Evolutionary conservation across 2,113 vertebrate species (phyloP).

Genomic region (Brienomyrus brachyistius): DNA sequence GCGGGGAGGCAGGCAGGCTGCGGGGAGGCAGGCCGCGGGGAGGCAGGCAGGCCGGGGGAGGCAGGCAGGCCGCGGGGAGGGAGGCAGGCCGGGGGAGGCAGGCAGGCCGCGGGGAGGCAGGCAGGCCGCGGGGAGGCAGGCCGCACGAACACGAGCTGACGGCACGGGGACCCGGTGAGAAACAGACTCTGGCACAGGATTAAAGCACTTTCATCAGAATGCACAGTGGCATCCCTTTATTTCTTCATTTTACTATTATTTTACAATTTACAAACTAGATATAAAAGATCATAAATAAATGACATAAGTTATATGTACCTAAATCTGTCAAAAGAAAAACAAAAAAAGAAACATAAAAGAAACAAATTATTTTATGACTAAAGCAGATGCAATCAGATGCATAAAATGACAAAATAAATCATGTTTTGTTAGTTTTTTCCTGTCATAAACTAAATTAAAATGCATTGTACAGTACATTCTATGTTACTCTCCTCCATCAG

Average conservation of each 20-base stretch:
- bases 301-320: slow-evolving; percentile 99
- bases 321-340: slow-evolving; percentile 78
- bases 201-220: slow-evolving; percentile 93
- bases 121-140: too few relatives aligned
- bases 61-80: too few relatives aligned
- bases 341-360: slow-evolving; percentile 26
- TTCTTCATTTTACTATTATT: slow-evolving; percentile 80
- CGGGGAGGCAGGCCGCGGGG: too few relatives aligned
- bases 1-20: too few relatives aligned
- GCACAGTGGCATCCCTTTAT: slow-evolving; percentile 74
- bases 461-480: slow-evolving; percentile 93
- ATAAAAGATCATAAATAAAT: slow-evolving; percentile 99
- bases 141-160: not conserved
- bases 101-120: too few relatives aligned
- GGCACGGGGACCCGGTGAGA: not conserved
- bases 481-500: slow-evolving; percentile 64
- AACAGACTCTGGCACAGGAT: not conserved
- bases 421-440: slow-evolving; percentile 66
- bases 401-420: slow-evolving; percentile 62
- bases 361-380: slow-evolving; percentile 72
- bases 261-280: slow-evolving; percentile 99
- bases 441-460: slow-evolving; percentile 79
- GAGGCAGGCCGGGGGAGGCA: too few relatives aligned
- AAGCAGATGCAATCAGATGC: slow-evolving; percentile 72
- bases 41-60: too few relatives aligned